Conservation (phyloP, 1,140 invertebrate genomes). For the Drosophila sturtevanti region DNA sequence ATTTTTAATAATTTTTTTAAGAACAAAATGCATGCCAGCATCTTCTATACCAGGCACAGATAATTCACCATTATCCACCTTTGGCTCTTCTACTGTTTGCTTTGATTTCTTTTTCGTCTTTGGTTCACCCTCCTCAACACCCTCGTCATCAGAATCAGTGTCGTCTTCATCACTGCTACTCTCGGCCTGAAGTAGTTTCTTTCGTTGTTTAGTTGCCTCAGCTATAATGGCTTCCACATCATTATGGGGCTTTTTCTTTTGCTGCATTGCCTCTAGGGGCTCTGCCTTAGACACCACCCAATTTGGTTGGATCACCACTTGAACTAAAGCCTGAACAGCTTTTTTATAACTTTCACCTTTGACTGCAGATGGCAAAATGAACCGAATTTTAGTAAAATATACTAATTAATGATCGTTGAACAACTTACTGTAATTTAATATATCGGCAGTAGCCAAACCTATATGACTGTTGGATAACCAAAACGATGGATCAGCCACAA, state of each 20-base stretch:
- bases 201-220: slow-evolving; percentile 60
- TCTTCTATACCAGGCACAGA: slow-evolving; percentile 87
- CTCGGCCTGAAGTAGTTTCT: slow-evolving; percentile 22
- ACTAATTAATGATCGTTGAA: neutral
- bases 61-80: slow-evolving; percentile 2
- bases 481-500: slow-evolving; percentile 85
- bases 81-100: slow-evolving; percentile 14
- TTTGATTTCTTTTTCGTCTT: slow-evolving; percentile 7
- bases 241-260: slow-evolving; percentile 48
- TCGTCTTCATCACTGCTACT: slow-evolving; percentile 27
- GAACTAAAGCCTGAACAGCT: slow-evolving; percentile 83
- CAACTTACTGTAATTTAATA: slow-evolving; percentile 86
- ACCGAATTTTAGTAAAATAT: no score
- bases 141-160: slow-evolving; percentile 1
- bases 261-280: slow-evolving; percentile 43
- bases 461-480: slow-evolving; percentile 89
- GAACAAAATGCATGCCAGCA: slow-evolving; percentile 89
- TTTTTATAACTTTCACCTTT: slow-evolving; percentile 61
- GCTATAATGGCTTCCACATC: slow-evolving; percentile 70
- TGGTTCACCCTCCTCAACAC: slow-evolving; percentile 27
- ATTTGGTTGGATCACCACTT: slow-evolving; percentile 82
- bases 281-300: slow-evolving; percentile 73
- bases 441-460: slow-evolving; percentile 88
- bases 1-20: slow-evolving; percentile 90
- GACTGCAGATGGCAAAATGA: slow-evolving; percentile 36